Evolutionary conservation across 92 coral and sea anemone genomes (phyloP).

Genomic region (Meandrina meandrites): DNA sequence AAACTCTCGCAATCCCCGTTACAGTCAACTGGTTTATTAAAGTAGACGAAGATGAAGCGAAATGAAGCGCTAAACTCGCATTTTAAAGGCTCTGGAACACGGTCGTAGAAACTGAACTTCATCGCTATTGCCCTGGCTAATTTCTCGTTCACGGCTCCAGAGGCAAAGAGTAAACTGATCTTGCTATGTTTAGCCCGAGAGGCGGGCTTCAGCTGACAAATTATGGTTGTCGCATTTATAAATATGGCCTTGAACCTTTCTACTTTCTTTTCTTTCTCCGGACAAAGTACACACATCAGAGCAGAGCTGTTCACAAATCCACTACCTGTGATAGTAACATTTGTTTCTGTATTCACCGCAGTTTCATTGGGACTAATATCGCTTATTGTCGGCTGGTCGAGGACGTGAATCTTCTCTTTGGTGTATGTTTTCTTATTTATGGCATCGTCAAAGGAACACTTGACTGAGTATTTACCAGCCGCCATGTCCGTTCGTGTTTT

Average conservation of each 20-base stretch:
- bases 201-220: conserved; percentile 9
- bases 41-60: not conserved
- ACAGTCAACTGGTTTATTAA: conserved; percentile 20
- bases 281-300: conserved; percentile 44
- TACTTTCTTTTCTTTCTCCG: not conserved
- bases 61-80: conserved; percentile 18
- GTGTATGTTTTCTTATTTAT: not conserved
- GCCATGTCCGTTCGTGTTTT: conserved; percentile 1
- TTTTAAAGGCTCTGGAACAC: conserved; percentile 11
- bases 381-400: conserved; percentile 1
- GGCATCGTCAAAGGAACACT: conserved; percentile 14
- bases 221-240: conserved; percentile 10
- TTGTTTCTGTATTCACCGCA: conserved; percentile 14
- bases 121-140: not conserved
- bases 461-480: conserved; percentile 36
- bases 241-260: conserved; percentile 10
- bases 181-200: not conserved
- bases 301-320: conserved; percentile 70
- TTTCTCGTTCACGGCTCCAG: not conserved
- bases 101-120: conserved; percentile 20
- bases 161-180: conserved; percentile 13
- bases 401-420: conserved; percentile 8
- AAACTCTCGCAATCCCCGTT: not conserved
- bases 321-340: conserved; percentile 58
- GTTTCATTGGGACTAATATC: conserved; percentile 22